Conservation (phyloP, 2,113 vertebrate genomes). For the Galbula dea region DNA sequence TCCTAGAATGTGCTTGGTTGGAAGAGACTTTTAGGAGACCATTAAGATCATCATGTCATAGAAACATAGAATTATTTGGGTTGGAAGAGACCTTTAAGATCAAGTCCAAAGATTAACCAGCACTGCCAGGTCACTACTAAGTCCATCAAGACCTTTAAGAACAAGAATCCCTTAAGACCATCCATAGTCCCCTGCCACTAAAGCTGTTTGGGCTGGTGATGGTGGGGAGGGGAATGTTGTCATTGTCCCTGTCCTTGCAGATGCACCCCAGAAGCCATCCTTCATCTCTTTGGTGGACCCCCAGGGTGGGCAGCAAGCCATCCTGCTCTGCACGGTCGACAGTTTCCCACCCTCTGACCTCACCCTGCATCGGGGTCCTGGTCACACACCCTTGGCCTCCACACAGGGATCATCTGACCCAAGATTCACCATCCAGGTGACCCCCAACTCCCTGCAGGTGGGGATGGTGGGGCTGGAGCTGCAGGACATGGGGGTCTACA, state of each 20-base stretch:
- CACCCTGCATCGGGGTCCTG: neutral
- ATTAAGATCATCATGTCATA: neutral
- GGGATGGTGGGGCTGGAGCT: neutral
- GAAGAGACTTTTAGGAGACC: neutral
- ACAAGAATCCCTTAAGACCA: neutral
- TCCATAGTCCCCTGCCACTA: neutral
- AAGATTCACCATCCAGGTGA: neutral
- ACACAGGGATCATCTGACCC: fast-evolving
- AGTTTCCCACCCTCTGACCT: slow-evolving; percentile 61
- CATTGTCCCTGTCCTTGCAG: neutral
- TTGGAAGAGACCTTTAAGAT: neutral
- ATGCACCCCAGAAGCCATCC: slow-evolving; percentile 51
- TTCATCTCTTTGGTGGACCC: slow-evolving; percentile 62
- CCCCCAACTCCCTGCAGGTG: slow-evolving; percentile 61
- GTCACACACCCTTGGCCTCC: neutral
- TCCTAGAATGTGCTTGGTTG: neutral
- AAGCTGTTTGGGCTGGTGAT: neutral
- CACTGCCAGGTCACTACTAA: no score
- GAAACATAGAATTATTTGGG: neutral
- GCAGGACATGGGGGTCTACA: neutral
- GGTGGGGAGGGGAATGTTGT: neutral
- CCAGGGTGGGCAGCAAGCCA: neutral
- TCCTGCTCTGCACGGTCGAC: slow-evolving; percentile 69
- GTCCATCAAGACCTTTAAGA: neutral
- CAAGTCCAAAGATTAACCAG: no score